phyloP scores from a whole-genome alignment of 2,797 vertebrate genomes.

The Anguilla megastoma region DNA sequence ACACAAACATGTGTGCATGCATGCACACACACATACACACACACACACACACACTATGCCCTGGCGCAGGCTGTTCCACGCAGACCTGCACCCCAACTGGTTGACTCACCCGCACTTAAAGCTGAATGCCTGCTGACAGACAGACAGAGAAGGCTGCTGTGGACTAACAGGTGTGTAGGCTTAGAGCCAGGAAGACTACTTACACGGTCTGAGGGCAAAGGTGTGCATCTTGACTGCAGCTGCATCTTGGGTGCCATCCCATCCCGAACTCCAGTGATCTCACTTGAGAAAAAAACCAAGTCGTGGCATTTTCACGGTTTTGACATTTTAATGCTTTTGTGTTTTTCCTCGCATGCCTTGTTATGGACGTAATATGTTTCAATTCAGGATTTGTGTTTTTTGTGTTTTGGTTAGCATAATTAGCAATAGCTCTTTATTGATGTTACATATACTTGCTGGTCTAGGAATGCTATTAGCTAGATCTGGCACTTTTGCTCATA shows the following conservation, averaged over 20 bases:
- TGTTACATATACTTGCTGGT: background rate
- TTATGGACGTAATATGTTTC: background rate
- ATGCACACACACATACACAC: slow-evolving; percentile 23
- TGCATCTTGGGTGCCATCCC: background rate
- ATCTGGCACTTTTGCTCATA: background rate
- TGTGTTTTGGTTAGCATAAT: background rate
- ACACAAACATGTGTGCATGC: background rate
- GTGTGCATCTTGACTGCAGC: background rate
- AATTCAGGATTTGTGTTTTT: background rate
- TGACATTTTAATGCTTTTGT: background rate
- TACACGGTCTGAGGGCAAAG: background rate
- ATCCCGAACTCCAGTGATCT: background rate
- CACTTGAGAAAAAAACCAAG: background rate
- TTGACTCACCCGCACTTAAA: slow-evolving; percentile 11
- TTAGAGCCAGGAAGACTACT: background rate
- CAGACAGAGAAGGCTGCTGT: background rate
- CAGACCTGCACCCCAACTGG: slow-evolving; percentile 3
- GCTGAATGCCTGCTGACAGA: background rate
- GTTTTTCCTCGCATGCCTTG: background rate
- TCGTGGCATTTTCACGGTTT: background rate
- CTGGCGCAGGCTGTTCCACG: background rate
- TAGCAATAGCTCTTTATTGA: background rate
- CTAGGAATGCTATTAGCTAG: background rate
- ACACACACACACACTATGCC: background rate
- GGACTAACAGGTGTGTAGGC: slow-evolving; percentile 20